Base-by-base conservation (phyloP, 2,113 vertebrate species). In the Heterotilapia buettikoferi region DNA sequence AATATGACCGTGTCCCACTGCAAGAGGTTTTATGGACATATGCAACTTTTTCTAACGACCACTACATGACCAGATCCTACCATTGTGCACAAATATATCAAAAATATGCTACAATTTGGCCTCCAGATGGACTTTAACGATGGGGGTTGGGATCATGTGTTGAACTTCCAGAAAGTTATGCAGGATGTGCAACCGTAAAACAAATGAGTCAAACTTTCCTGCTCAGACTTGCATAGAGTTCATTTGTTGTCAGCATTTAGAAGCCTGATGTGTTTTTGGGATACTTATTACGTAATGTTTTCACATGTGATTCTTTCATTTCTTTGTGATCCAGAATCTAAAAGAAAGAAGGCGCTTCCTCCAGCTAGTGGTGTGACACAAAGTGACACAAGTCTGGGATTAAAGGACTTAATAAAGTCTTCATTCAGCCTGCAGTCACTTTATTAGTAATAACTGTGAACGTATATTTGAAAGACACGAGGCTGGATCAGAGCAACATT, bases 201-300 rank as follows among this genome's bases (percentile, higher is more conserved):
- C 43, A 76, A 76, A 19, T 31, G 71, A 50, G 71, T 76, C 71
- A 76, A 76, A 12, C 14, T 1, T 76, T 76, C 71, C 71, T 50
- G 71, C 43, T 76, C 71, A 19, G 71, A 31, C 43, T 19, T 50
- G 71, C 71, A 50, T 14, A 73, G 24, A 76, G 40, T 43, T 18
- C 2, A 29, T 76, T 47, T 76, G 43, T 76, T 9, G 6, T 50
- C 43, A 31, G 71, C 43, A 31, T 76, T 50, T 76, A 50, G 71
- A 50, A 76, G 10, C 16, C 24, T 19, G 71, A 76, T 29, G 14
- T 31, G 9, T 50, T 50, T 76, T 47, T 11, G 43, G 43, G 24
- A 76, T 2, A 29, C 26, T 50, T 0, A 19, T 76, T 76, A 50
- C 0, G 2, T 18, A 76, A 76, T 12, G 9, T 50, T 50, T 76